Base-by-base conservation (phyloP, 1,140 invertebrate species). In the Anagrus nilaparvatae region DNA sequence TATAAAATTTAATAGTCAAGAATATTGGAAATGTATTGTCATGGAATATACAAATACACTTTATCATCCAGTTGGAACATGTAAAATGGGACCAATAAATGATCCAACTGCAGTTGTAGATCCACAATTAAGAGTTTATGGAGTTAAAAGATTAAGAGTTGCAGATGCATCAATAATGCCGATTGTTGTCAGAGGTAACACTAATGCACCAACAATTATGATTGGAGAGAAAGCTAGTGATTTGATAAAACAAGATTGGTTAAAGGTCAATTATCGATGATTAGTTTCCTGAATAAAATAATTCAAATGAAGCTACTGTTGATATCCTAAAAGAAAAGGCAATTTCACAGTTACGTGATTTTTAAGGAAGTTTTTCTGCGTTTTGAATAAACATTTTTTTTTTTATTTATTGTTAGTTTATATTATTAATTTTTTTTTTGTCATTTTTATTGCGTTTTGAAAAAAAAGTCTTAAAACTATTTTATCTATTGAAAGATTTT, bases 131-230 rank as follows among this genome's bases (percentile, higher is more conserved):
- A 67, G 72, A 20, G 81, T 88, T 1, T 69, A 77, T 52, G 78
- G 81, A 0, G 63, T 84, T 1, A 55, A 61, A n/a, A 73, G 76
- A n/a, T 50, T 89, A 9, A 70, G 86, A 47, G 82, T 90, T 1
- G 73, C 80, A 2, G 85, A 90, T 65, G 84, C 81, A 16, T 85
- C 81, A 44, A 75, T 89, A 7, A 87, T 89, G 80, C 86, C 86
- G 0, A 66, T 61, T 4, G 76, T 87, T 31, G 69, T 79, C 0
- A 73, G 74, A 8, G 84, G 77, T 3, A 85, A 87, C 47, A 86
- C 82, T 0, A 85, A 86, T 56, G 83, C 82, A 1, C 74, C 84
- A 0, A 75, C 74, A 0, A 80, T 86, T 27, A 85, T 83, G 75
- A 82, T 89, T 30, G 84, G 72, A 1, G 84, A 87, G 55, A 87